Evolutionary conservation across 2,888 invertebrate species (phyloP), one percentile per base, ranked within the genome.

Genomic region (Lutraria lutraria): DNA sequence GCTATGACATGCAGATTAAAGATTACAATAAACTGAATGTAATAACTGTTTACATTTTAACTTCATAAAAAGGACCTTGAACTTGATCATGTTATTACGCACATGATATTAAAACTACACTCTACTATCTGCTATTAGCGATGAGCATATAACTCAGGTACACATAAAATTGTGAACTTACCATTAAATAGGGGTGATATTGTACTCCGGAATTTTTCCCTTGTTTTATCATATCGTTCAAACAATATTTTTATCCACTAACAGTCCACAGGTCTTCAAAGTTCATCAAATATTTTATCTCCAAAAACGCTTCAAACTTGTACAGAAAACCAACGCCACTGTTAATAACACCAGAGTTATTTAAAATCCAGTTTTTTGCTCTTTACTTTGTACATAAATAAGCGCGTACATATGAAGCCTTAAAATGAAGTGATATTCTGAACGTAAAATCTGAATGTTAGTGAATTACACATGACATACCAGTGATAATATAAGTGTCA

Each of bases 151-250:
- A 43, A 43, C 43, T 8, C 21, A 68, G 63, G 25, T 68, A 68
- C 63, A 25, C 25, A 68, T 25, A 25, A 25, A 84, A 63, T 13
- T n/a, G n/a, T 21, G 8, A 3, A 89, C 90, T 87, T 91, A 91
- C 90, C 90, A 89, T 89, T 34, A 90, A 68, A 76, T 91, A 91
- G 29, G 90, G 90, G 84, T 91, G 90, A 86, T 89, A 91, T 72
- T 89, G 89, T 81, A 85, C 85, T 85, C 90, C 90, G 83, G 90
- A 86, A 83, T 86, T 83, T 68, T 91, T 91, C 13, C 80, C 82
- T 60, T 91, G 89, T 76, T 89, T 91, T 83, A 91, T 91, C 89
- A 89, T 89, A 85, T 80, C 87, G 56, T 85, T 60, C 56, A 85
- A 31, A 76, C 29, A 85, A 76, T 85, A 56, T 85, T 85, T 85